Evolutionary conservation across 1,140 invertebrate genomes (phyloP).

Genomic region (Bombus haemorrhoidalis): DNA sequence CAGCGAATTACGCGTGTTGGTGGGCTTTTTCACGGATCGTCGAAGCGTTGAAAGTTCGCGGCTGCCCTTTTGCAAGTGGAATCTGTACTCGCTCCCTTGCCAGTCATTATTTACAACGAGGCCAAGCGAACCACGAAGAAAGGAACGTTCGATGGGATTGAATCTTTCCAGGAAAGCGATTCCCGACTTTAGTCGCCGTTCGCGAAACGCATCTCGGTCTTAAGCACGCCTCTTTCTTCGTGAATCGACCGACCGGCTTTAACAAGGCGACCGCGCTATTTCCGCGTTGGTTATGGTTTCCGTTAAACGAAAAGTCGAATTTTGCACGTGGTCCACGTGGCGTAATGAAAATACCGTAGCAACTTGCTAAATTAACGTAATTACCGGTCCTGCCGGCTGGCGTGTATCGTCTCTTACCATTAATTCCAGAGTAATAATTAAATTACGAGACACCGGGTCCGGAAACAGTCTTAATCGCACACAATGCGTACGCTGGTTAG

Average conservation of each 20-base stretch:
- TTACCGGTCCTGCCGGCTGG: neutral
- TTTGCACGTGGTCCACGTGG: neutral
- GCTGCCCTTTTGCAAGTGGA: neutral
- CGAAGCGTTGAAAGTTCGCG: neutral
- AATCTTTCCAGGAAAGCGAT: neutral
- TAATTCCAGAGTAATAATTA: conserved; percentile 25
- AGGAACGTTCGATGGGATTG: neutral
- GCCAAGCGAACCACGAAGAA: neutral
- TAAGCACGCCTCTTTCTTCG: neutral
- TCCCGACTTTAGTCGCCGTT: neutral
- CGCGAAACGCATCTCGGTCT: neutral
- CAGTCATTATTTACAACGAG: neutral
- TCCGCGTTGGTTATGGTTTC: too few species aligned
- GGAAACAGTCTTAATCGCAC: neutral
- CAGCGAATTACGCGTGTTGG: neutral
- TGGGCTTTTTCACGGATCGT: neutral
- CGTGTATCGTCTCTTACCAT: conserved; percentile 9
- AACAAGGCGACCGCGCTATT: neutral
- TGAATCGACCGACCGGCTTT: neutral
- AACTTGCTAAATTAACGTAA: conserved; percentile 21
- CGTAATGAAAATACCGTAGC: neutral
- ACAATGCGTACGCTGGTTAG: neutral
- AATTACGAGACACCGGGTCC: neutral
- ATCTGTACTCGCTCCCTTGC: neutral
- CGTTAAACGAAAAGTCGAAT: neutral